Conservation (phyloP, 2,113 vertebrate genomes). For the Eudyptes chrysolophus region DNA sequence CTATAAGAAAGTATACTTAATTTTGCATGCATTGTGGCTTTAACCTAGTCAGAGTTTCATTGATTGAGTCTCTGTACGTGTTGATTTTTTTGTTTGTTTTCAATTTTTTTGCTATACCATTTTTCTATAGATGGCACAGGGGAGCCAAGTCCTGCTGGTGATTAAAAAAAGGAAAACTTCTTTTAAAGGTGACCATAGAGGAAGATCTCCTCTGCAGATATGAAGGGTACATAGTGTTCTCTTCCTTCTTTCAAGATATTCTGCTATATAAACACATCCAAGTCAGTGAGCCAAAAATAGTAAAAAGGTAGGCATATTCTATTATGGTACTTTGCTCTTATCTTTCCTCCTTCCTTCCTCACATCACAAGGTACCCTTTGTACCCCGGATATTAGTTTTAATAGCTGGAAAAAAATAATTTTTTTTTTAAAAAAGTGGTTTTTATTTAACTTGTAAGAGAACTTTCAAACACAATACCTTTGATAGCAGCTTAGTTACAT, state of each 20-base stretch:
- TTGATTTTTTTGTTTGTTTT: not conserved
- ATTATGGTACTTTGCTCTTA: not conserved
- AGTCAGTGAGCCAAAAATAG: not conserved
- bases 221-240: not conserved
- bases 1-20: not conserved
- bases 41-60: not conserved
- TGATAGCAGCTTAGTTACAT: not conserved
- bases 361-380: not conserved
- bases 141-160: not conserved
- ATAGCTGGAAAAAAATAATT: not conserved
- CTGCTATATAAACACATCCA: not conserved
- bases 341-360: not conserved
- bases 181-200: not conserved
- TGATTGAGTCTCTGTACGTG: not conserved
- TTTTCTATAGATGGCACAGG: not conserved
- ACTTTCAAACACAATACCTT: not conserved
- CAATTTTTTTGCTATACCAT: not conserved
- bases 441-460: not conserved
- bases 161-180: not conserved
- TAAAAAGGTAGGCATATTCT: not conserved
- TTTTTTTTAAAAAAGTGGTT: no score
- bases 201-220: not conserved
- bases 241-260: not conserved
- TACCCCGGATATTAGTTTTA: not conserved
- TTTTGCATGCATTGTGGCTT: not conserved